These are phyloP conservation scores for Onychomys leucogaster DNA, from an alignment of 2,797 vertebrate species.

Conservation along the genomic window DNA sequence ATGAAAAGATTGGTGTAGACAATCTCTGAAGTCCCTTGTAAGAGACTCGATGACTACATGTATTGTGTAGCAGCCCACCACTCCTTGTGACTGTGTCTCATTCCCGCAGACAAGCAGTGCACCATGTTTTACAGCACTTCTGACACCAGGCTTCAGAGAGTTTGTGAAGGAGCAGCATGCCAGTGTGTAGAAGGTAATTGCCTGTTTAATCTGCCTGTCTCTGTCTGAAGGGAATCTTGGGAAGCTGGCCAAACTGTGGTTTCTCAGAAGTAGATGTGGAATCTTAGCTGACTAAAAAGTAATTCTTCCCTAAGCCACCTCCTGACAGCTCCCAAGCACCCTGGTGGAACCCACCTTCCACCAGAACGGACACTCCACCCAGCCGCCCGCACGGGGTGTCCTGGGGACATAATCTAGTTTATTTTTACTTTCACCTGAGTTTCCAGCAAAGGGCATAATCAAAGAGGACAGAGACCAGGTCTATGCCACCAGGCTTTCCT, in stretches of 20 bases:
- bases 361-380: neutral
- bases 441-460: neutral
- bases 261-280: slow-evolving; percentile 41
- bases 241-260: neutral
- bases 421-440: neutral
- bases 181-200: slow-evolving; percentile 95
- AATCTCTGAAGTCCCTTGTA: neutral
- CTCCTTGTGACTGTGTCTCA: slow-evolving; percentile 11
- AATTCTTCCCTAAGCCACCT: neutral
- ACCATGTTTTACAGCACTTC: slow-evolving; percentile 89
- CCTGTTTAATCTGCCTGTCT: neutral
- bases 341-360: neutral
- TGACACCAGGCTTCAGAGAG: slow-evolving; percentile 88
- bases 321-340: neutral
- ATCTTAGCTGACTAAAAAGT: neutral
- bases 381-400: neutral
- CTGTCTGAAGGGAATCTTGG: neutral
- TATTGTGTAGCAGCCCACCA: neutral
- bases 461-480: neutral
- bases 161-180: slow-evolving; percentile 92
- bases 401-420: neutral
- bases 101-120: slow-evolving; percentile 91
- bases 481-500: neutral
- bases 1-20: neutral
- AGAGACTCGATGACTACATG: neutral